Evolutionary conservation across 2,113 vertebrate genomes (phyloP).

Genomic region (Sorex fumeus): DNA sequence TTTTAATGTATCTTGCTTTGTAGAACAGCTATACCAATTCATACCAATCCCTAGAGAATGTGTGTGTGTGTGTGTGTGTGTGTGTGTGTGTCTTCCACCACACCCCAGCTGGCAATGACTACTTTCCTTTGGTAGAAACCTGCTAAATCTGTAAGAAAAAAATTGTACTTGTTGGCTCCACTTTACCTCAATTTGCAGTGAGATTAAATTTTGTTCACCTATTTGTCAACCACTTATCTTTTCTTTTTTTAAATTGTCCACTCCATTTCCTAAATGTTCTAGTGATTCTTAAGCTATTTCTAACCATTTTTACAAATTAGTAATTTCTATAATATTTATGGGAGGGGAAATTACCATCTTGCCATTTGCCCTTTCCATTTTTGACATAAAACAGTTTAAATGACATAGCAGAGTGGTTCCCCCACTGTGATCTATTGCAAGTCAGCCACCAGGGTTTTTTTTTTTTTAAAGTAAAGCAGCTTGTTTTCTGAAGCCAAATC

Average conservation of each 20-base stretch:
- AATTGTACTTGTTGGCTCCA: conserved; percentile 14
- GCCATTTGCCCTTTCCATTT: conserved; percentile 42
- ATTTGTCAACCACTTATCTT: conserved; percentile 11
- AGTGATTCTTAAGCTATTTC: neutral
- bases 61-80: too few relatives aligned
- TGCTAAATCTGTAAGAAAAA: conserved; percentile 45
- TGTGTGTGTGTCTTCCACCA: neutral
- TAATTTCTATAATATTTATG: conserved; percentile 43
- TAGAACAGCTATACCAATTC: conserved; percentile 49
- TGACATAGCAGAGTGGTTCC: neutral
- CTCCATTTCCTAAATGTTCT: conserved; percentile 2
- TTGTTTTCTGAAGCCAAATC: conserved; percentile 47
- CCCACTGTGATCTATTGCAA: neutral
- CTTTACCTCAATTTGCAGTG: conserved; percentile 16
- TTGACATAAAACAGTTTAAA: conserved; percentile 45
- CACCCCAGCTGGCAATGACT: neutral
- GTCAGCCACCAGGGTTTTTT: neutral
- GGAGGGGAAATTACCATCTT: conserved; percentile 1
- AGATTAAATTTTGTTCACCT: conserved; percentile 36
- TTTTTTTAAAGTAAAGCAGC: neutral
- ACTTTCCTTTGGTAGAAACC: conserved; percentile 49
- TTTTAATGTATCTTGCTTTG: conserved; percentile 58
- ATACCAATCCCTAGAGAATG: conserved; percentile 39
- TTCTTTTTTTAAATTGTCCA: conserved; percentile 56
- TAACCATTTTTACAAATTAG: conserved; percentile 55